Percentiles rank a stretch among this genome's conserved stretches.
Conservation (phyloP, 2,888 invertebrate species). For the Watsonalla cultraria region DNA sequence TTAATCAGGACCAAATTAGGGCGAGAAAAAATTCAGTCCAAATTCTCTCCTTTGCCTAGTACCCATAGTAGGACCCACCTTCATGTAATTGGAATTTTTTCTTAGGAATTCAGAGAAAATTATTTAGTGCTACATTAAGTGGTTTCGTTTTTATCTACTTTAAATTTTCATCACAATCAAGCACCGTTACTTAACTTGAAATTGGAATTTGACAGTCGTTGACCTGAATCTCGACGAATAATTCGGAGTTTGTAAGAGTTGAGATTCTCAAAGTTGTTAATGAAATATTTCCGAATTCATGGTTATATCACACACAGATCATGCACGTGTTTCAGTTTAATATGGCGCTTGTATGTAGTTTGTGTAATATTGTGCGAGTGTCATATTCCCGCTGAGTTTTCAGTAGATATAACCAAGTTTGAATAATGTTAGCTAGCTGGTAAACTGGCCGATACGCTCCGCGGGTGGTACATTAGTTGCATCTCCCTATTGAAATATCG, state of each 20-base stretch:
- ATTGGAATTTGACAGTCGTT: too few relatives aligned
- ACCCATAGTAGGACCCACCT: neutral
- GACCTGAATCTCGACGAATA: too few relatives aligned
- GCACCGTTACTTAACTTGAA: neutral
- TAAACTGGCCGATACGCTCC: slow-evolving; percentile 22
- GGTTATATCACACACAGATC: slow-evolving; percentile 27
- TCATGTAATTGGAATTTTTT: neutral
- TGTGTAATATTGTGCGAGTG: slow-evolving; percentile 34
- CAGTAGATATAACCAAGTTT: slow-evolving; percentile 29
- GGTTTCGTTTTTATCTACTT: neutral
- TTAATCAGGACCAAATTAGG: neutral
- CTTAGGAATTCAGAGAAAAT: neutral
- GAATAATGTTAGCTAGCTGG: slow-evolving; percentile 20
- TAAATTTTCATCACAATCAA: neutral
- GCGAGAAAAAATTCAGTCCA: neutral
- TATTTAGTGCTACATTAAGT: neutral
- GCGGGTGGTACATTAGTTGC: slow-evolving; percentile 5
- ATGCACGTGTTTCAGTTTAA: slow-evolving; percentile 33
- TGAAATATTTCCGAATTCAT: slow-evolving; percentile 12
- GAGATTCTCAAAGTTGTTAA: too few relatives aligned
- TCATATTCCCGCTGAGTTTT: slow-evolving; percentile 26
- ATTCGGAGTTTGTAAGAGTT: too few relatives aligned
- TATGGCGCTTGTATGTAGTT: slow-evolving; percentile 25
- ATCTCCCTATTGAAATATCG: slow-evolving; percentile 26
- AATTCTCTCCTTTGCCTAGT: neutral